phyloP scores from a whole-genome alignment of 1,140 invertebrate genomes.

The Dendrolimus kikuchii region DNA sequence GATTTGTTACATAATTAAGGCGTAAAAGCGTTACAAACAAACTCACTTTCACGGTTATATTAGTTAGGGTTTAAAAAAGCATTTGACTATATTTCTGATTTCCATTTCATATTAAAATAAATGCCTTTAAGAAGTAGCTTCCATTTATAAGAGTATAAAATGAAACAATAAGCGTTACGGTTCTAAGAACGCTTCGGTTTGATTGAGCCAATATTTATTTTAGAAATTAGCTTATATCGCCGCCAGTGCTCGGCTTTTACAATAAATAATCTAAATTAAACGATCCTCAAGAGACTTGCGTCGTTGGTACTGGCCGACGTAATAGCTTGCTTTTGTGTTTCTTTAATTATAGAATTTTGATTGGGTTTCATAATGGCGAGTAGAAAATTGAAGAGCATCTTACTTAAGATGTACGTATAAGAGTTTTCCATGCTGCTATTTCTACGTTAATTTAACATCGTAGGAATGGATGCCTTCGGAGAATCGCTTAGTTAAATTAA shows the following conservation, averaged over 20 bases:
- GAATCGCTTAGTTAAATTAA: too few relatives aligned
- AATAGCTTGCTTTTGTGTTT: slow-evolving; percentile 55
- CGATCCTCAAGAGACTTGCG: slow-evolving; percentile 37
- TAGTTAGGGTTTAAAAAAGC: too few relatives aligned
- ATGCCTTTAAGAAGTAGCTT: too few relatives aligned
- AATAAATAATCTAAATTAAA: slow-evolving; percentile 66
- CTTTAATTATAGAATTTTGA: slow-evolving; percentile 61
- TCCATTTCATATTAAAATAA: too few relatives aligned
- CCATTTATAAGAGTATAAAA: too few relatives aligned
- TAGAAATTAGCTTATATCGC: slow-evolving; percentile 67
- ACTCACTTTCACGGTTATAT: too few relatives aligned
- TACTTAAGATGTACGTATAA: not conserved
- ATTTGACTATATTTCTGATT: too few relatives aligned
- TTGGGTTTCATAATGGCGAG: slow-evolving; percentile 13
- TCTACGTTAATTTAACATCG: too few relatives aligned
- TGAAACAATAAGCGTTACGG: slow-evolving; percentile 14
- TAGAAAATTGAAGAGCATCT: slow-evolving; percentile 1
- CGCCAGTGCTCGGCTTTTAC: slow-evolving; percentile 40
- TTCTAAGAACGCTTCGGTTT: slow-evolving; percentile 33
- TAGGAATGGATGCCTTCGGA: too few relatives aligned
- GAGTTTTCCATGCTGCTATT: too few relatives aligned
- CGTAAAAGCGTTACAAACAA: too few relatives aligned
- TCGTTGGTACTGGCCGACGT: slow-evolving; percentile 3
- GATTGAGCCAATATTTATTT: slow-evolving; percentile 72
- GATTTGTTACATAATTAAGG: too few relatives aligned